These are phyloP conservation scores for Maconellicoccus hirsutus DNA, from an alignment of 1,140 invertebrate genomes.

Conservation along the genomic window DNA sequence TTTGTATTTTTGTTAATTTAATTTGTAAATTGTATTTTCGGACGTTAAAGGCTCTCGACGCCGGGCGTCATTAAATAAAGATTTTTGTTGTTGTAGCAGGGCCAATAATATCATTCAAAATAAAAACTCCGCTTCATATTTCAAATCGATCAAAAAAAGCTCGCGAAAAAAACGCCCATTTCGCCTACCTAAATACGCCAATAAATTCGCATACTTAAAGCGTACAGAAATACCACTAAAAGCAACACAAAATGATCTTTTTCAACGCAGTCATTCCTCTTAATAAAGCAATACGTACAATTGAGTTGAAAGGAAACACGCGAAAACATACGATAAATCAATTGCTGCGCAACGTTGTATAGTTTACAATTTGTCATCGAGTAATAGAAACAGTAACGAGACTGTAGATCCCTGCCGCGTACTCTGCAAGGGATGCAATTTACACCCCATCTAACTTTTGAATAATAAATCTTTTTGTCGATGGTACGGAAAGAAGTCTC, in stretches of 20 bases:
- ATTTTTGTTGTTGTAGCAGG: no score
- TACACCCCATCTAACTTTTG: constrained; percentile 21
- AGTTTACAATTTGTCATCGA: constrained; percentile 20
- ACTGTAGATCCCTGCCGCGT: constrained; percentile 18
- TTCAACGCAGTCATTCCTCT: constrained; percentile 3
- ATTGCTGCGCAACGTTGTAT: constrained; percentile 11
- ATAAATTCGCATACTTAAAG: no score
- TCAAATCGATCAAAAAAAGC: background rate
- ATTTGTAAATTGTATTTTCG: no score
- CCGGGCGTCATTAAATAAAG: no score
- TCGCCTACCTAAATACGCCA: no score
- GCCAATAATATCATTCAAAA: no score
- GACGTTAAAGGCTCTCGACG: no score
- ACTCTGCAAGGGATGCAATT: constrained; percentile 10
- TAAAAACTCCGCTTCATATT: no score
- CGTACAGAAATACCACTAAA: background rate
- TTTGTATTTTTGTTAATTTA: no score
- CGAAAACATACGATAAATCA: constrained; percentile 22
- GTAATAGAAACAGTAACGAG: constrained; percentile 22
- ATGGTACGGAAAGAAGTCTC: constrained; percentile 19
- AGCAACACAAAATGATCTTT: background rate
- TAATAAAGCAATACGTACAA: constrained; percentile 9
- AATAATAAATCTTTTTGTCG: constrained; percentile 21
- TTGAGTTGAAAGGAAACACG: constrained; percentile 17
- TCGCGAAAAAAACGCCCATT: background rate